Base-by-base conservation (phyloP, 1,140 invertebrate species). In the Xylocopa sonorina region DNA sequence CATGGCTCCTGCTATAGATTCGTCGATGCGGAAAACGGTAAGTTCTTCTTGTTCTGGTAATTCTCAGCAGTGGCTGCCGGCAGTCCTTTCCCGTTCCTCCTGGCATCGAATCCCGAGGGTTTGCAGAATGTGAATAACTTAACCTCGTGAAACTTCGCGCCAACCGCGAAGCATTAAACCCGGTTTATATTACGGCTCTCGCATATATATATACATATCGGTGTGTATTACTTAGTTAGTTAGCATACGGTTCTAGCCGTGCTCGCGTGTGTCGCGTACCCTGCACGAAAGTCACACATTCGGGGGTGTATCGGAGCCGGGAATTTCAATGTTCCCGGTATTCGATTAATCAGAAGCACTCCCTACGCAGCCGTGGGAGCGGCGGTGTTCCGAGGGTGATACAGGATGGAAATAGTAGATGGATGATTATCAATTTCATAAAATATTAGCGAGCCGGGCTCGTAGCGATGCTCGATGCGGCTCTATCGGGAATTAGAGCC, bases 121-220 rank as follows among this genome's bases (percentile, higher is more conserved):
- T 85, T 68, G 73, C 66, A 63, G 75, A 86, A 86, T 82, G 75
- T 71, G 84, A 79, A 80, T 79, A 76, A 86, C 76, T 85, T 85
- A 79, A 82, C 55, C 43, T 55, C 38, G 63, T 27, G 74, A 78
- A 86, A 85, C 69, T 86, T 82, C 18, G 41, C 46, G 75, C 29
- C 67, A 68, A 71, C 80, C 75, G 71, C 80, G 57, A 75, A 79
- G 58, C 83, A 85, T 85, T 86, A 85, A 85, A 66, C 50, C 71
- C 48, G 63, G 51, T 81, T 83, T 81, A 78, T 48, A 83, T 72
- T 84, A 80, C 62, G 24, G 64, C 46, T 24, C 50, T 34, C 57
- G 55, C 43, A n/a, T n/a, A n/a, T n/a, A n/a, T n/a, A n/a, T n/a
- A n/a, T n/a, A n/a, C n/a, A 69, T 41, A 46, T 74, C 63, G 21